phyloP scores from a whole-genome alignment of 2,888 invertebrate species.

The Alsophila aescularia region DNA sequence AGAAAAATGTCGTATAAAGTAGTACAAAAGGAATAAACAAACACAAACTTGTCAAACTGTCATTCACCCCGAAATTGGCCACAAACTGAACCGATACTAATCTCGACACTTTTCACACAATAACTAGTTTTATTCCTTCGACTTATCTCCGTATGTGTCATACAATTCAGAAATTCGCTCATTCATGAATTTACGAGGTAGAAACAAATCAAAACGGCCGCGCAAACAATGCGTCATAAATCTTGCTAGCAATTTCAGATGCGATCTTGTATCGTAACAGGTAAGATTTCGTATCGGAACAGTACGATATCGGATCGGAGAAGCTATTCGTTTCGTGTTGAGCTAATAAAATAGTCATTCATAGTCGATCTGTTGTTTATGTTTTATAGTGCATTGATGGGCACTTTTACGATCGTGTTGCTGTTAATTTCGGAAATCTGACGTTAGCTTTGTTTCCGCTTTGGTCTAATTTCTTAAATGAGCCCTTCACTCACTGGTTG shows the following conservation, averaged over 20 bases:
- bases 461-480: not conserved
- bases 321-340: conserved; percentile 32
- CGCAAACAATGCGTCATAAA: conserved; percentile 71
- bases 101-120: conserved; percentile 25
- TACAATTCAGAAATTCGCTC: conserved; percentile 54
- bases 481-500: too few relatives aligned
- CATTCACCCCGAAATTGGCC: conserved; percentile 4
- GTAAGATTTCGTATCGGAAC: conserved; percentile 68
- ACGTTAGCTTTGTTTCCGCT: not conserved
- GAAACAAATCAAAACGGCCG: conserved; percentile 74
- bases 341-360: conserved; percentile 38
- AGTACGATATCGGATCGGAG: conserved; percentile 47
- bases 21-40: not conserved
- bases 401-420: conserved; percentile 8
- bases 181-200: conserved; percentile 65
- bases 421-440: not conserved
- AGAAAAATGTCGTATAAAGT: not conserved
- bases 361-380: conserved; percentile 22
- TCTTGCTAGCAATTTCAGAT: conserved; percentile 73
- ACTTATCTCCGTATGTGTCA: conserved; percentile 46
- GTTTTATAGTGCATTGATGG: conserved; percentile 16
- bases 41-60: conserved; percentile 7
- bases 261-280: conserved; percentile 66
- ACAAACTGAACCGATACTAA: conserved; percentile 14
- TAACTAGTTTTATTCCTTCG: conserved; percentile 26